These are phyloP conservation scores for Ivindomyrus marchei DNA, from an alignment of 2,113 vertebrate genomes.

Conservation along the genomic window DNA sequence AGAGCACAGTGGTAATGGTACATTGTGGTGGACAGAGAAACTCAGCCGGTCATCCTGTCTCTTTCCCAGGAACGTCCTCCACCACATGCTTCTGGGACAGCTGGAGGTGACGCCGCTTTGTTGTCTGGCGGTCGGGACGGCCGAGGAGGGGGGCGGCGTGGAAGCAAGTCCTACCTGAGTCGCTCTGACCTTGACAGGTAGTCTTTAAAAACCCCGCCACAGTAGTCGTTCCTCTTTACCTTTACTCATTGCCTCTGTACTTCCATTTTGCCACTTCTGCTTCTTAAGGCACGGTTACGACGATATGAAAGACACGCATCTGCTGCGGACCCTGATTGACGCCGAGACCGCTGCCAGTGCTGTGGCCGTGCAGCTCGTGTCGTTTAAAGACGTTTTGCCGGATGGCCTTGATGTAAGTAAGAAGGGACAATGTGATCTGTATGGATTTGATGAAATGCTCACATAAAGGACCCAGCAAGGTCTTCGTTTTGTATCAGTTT, in stretches of 20 bases:
- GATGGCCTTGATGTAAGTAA: conserved; percentile 50
- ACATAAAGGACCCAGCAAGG: background rate
- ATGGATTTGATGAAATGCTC: background rate
- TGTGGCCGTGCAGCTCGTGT: conserved; percentile 60
- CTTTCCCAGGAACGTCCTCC: background rate
- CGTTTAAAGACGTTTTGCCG: conserved; percentile 61
- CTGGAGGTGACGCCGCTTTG: conserved; percentile 29
- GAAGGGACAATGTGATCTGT: no score
- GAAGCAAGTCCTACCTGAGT: conserved; percentile 21
- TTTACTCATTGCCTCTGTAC: background rate
- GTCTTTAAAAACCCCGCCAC: background rate
- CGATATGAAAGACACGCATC: conserved; percentile 26
- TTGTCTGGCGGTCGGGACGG: conserved; percentile 12
- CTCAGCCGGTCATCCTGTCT: background rate
- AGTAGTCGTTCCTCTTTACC: background rate
- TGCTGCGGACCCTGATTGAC: conserved; percentile 57
- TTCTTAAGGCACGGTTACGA: conserved; percentile 38
- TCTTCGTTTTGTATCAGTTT: background rate
- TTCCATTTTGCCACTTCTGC: background rate
- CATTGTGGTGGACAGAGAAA: background rate
- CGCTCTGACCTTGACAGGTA: conserved; percentile 27
- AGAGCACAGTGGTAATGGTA: background rate
- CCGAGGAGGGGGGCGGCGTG: conserved; percentile 18
- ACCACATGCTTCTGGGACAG: conserved; percentile 33
- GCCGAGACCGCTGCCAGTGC: conserved; percentile 58